Evolutionary conservation across 2,113 vertebrate genomes (phyloP).

Genomic region (Carassius carassius): DNA sequence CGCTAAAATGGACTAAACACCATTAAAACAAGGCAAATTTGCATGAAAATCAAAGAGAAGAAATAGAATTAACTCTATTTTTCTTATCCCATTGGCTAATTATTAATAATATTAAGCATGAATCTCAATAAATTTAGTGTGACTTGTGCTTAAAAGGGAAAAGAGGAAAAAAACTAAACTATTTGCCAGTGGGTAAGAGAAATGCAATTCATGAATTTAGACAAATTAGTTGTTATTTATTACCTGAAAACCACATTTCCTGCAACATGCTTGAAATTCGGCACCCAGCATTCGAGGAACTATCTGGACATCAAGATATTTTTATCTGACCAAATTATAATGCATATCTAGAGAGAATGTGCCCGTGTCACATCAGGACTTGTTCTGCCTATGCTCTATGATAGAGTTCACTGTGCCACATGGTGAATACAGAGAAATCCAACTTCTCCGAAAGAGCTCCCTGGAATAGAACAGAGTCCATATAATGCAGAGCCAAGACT

Average conservation of each 20-base stretch:
- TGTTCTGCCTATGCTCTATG: not conserved
- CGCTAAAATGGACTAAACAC: not conserved
- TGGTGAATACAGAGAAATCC: not conserved
- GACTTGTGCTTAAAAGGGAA: too few relatives aligned
- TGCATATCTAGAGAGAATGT: not conserved
- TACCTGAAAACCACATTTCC: not conserved
- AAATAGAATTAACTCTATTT: not conserved
- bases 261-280: not conserved
- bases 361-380: not conserved
- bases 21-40: not conserved
- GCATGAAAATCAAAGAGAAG: not conserved
- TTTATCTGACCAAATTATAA: not conserved
- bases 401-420: slow-evolving; percentile 3
- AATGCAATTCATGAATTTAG: not conserved
- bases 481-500: not conserved
- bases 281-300: not conserved
- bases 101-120: not conserved
- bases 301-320: not conserved
- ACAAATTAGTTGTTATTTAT: not conserved
- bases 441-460: not conserved
- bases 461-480: not conserved
- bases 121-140: too few relatives aligned
- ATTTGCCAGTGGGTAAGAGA: not conserved
- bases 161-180: not conserved
- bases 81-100: not conserved